Conservation (phyloP, 1,140 invertebrate species). For the Pachyrhynchus sulphureomaculatus region DNA sequence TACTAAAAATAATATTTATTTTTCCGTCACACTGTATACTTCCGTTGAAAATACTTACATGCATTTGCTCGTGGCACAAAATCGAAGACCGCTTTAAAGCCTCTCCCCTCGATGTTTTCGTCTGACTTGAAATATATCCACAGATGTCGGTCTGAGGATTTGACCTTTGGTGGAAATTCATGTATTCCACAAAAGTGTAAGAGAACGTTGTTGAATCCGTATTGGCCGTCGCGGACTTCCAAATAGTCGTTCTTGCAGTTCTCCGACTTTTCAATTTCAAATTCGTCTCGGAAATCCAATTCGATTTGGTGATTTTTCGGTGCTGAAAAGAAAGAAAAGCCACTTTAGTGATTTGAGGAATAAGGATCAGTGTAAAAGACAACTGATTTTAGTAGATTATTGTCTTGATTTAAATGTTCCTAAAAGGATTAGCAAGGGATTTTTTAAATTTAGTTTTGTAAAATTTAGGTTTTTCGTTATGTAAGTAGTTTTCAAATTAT, state of each 20-base stretch:
- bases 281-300: slow-evolving; percentile 81
- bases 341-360: too few relatives aligned
- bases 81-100: slow-evolving; percentile 72
- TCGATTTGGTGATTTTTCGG: slow-evolving; percentile 70
- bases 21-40: too few relatives aligned
- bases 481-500: too few relatives aligned
- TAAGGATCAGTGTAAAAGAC: too few relatives aligned
- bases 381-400: too few relatives aligned
- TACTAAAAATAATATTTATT: too few relatives aligned
- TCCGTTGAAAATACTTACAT: slow-evolving; percentile 41
- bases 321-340: slow-evolving; percentile 62
- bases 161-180: slow-evolving; percentile 75
- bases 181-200: slow-evolving; percentile 68
- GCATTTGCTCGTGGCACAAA: slow-evolving; percentile 35
- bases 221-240: slow-evolving; percentile 81
- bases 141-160: slow-evolving; percentile 72
- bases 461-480: too few relatives aligned
- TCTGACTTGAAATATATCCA: slow-evolving; percentile 86
- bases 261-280: slow-evolving; percentile 72
- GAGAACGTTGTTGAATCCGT: slow-evolving; percentile 74
- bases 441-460: too few relatives aligned
- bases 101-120: slow-evolving; percentile 78
- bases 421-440: too few relatives aligned
- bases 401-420: too few relatives aligned
- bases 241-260: slow-evolving; percentile 82